Percentiles rank a stretch among this genome's conserved stretches.
These are phyloP conservation scores for Ochropacha duplaris DNA, from an alignment of 2,888 invertebrate species.

Conservation along the genomic window DNA sequence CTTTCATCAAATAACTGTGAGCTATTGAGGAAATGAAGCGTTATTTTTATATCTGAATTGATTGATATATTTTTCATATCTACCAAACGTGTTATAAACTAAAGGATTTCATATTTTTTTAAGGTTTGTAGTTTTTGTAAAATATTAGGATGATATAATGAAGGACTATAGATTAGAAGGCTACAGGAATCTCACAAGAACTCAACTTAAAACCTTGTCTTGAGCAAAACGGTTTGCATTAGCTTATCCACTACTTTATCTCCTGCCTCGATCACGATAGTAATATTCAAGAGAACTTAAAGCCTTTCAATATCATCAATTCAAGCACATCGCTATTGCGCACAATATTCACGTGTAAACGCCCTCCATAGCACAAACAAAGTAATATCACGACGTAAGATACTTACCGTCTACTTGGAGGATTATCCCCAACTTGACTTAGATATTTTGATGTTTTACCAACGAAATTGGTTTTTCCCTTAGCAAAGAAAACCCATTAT, in stretches of 20 bases:
- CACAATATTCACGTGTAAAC: conserved; percentile 22
- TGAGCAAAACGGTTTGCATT: conserved; percentile 3
- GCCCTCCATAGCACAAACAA: conserved; percentile 40
- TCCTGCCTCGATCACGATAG: background rate
- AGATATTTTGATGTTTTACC: conserved; percentile 71
- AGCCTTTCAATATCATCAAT: background rate
- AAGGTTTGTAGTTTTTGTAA: no score
- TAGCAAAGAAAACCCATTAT: conserved; percentile 69
- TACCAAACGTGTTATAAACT: no score
- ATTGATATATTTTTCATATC: no score
- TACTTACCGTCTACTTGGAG: conserved; percentile 55
- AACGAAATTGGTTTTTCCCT: conserved; percentile 69
- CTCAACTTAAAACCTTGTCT: background rate
- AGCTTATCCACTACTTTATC: conserved; percentile 10
- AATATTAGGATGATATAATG: background rate
- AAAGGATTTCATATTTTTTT: no score
- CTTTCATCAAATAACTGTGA: background rate
- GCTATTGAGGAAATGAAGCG: background rate
- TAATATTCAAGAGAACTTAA: background rate
- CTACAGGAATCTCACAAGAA: background rate
- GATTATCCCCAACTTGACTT: conserved; percentile 69
- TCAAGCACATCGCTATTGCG: conserved; percentile 3
- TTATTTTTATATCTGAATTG: background rate
- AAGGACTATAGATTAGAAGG: background rate
- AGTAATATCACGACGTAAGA: conserved; percentile 57